Percentiles rank a stretch among this genome's conserved stretches.
Conservation (phyloP, 2,113 vertebrate species). For the Lates calcarifer region DNA sequence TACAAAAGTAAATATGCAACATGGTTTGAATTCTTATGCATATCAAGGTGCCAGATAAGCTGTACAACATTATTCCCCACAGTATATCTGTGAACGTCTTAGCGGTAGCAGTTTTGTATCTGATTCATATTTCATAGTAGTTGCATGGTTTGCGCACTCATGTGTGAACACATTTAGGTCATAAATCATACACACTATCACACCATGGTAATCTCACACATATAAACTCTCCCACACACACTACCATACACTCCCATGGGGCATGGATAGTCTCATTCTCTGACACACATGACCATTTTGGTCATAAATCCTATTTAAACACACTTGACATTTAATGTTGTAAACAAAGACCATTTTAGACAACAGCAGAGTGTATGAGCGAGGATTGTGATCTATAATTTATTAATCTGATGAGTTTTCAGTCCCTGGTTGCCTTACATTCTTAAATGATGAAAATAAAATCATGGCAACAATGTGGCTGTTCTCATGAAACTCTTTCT, state of each 20-base stretch:
- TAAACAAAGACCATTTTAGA: no score
- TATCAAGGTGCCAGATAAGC: background rate
- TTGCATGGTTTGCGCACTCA: background rate
- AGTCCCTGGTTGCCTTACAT: background rate
- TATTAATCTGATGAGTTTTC: background rate
- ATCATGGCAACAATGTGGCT: background rate
- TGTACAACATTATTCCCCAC: background rate
- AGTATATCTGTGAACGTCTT: background rate
- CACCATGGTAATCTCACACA: background rate
- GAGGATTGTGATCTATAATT: background rate
- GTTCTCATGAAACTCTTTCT: background rate
- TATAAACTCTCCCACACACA: background rate
- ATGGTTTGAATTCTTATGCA: background rate
- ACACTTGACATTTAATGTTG: no score
- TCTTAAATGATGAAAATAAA: conserved; percentile 1
- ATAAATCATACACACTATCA: background rate
- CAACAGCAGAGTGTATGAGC: background rate
- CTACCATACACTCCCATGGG: background rate
- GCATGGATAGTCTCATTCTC: background rate
- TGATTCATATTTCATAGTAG: background rate
- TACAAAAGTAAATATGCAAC: background rate
- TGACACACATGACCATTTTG: background rate
- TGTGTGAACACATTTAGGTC: background rate
- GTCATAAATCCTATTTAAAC: background rate
- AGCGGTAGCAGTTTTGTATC: background rate